These are phyloP conservation scores for Callinectes sapidus DNA, from an alignment of 2,888 invertebrate species.

Conservation along the genomic window DNA sequence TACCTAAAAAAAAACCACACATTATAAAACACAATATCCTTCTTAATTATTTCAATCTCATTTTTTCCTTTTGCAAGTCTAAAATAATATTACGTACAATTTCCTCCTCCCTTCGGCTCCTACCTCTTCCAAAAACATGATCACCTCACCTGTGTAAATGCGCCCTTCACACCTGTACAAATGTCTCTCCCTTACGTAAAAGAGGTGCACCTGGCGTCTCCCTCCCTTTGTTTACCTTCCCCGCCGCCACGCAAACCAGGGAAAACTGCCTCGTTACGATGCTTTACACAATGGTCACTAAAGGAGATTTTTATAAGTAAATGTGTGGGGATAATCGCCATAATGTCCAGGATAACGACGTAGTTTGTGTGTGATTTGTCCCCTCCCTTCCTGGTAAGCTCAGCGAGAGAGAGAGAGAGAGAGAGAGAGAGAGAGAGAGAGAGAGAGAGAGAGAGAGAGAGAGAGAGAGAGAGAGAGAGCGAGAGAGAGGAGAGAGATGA, in stretches of 20 bases:
- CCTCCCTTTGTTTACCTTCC: not conserved
- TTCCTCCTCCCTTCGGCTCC: not conserved
- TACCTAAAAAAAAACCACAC: too few relatives aligned
- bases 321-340: constrained; percentile 28
- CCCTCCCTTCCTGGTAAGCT: constrained; percentile 13
- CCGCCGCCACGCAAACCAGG: constrained; percentile 7
- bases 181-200: not conserved
- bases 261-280: constrained; percentile 12
- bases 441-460: constrained; percentile 13
- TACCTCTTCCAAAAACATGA: not conserved
- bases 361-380: constrained; percentile 26
- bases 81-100: not conserved
- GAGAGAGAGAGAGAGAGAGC: not conserved
- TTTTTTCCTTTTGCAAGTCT: not conserved
- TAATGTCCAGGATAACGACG: constrained; percentile 27
- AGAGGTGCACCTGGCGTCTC: not conserved
- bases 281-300: constrained; percentile 31
- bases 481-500: not conserved
- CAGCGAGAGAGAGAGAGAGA: constrained; percentile 23
- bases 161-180: not conserved
- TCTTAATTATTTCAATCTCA: not conserved
- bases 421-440: constrained; percentile 11
- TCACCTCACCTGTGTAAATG: not conserved
- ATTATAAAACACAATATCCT: too few relatives aligned
- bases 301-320: constrained; percentile 31